A percentile compares a stretch with the other conserved stretches of the same genome.
These are phyloP conservation scores for Ammospiza caudacuta DNA, from an alignment of 2,113 vertebrate genomes.

Conservation along the genomic window DNA sequence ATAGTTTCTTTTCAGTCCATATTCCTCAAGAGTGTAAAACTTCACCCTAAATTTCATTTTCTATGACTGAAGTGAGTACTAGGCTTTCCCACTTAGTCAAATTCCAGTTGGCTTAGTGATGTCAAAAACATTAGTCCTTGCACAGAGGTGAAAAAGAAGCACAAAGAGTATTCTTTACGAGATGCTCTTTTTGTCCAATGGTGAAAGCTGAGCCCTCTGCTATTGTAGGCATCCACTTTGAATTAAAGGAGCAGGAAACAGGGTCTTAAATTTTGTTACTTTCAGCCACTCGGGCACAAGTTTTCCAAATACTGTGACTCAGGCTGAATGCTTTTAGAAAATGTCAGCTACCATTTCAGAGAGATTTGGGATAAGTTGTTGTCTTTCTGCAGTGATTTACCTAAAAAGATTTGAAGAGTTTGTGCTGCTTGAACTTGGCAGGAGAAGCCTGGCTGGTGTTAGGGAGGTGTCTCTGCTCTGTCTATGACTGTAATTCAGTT, in stretches of 20 bases:
- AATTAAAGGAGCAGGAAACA: neutral
- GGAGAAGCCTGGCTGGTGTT: neutral
- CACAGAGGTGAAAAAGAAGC: neutral
- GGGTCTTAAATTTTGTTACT: neutral
- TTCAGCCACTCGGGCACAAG: neutral
- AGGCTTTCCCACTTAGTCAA: neutral
- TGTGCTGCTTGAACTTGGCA: neutral
- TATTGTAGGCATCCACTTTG: rapidly evolving
- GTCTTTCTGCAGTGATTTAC: neutral
- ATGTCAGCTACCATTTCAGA: neutral
- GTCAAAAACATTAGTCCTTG: neutral
- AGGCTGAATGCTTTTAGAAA: neutral
- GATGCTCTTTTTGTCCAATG: rapidly evolving
- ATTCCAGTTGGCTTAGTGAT: neutral
- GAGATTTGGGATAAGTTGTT: neutral
- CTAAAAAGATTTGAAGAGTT: neutral
- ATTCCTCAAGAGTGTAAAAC: neutral
- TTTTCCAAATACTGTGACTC: neutral
- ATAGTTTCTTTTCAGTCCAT: neutral
- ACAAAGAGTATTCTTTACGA: neutral
- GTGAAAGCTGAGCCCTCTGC: neutral
- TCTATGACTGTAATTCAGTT: neutral
- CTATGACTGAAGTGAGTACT: neutral
- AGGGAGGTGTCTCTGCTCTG: neutral
- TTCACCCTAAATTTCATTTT: neutral